These are phyloP conservation scores for Oedothorax gibbosus DNA, from an alignment of 1,140 invertebrate genomes.

Conservation along the genomic window DNA sequence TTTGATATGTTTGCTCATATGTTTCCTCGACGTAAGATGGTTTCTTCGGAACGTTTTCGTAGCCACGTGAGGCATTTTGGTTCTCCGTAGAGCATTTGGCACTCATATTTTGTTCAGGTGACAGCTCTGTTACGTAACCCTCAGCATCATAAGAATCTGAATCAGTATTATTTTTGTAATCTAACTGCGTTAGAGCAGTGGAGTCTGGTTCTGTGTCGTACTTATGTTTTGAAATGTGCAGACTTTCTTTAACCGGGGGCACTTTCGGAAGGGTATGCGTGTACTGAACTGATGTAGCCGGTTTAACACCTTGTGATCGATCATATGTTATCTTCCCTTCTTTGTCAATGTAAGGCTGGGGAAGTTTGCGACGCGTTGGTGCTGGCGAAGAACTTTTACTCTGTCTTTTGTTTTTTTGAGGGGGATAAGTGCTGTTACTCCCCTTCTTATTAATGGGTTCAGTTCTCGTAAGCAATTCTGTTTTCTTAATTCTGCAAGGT, in stretches of 20 bases:
- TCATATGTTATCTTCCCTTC: constrained; percentile 50
- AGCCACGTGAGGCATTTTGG: not conserved
- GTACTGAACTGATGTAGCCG: constrained; percentile 22
- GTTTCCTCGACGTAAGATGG: constrained; percentile 12
- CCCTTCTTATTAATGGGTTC: constrained; percentile 25
- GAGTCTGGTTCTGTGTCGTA: not conserved
- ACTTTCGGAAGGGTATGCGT: not conserved
- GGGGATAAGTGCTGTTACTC: constrained; percentile 41
- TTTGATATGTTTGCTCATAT: constrained; percentile 15
- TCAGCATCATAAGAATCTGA: not conserved
- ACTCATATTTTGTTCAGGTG: constrained; percentile 34
- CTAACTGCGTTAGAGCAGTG: not conserved
- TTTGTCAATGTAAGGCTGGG: constrained; percentile 50
- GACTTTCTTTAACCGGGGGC: not conserved
- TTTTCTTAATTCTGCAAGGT: constrained; percentile 36
- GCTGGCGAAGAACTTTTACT: constrained; percentile 15
- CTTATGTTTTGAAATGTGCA: not conserved
- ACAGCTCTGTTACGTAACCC: constrained; percentile 10
- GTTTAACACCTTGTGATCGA: constrained; percentile 32
- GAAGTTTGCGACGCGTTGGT: constrained; percentile 38
- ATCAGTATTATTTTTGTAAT: not conserved
- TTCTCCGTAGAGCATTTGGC: not conserved
- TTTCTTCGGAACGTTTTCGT: constrained; percentile 30
- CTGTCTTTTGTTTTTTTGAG: not conserved
- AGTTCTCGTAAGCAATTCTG: constrained; percentile 23